Evolutionary conservation across 2,113 vertebrate genomes (phyloP), one percentile per base, ranked within the genome.

Genomic region (Mastomys natalensis): DNA sequence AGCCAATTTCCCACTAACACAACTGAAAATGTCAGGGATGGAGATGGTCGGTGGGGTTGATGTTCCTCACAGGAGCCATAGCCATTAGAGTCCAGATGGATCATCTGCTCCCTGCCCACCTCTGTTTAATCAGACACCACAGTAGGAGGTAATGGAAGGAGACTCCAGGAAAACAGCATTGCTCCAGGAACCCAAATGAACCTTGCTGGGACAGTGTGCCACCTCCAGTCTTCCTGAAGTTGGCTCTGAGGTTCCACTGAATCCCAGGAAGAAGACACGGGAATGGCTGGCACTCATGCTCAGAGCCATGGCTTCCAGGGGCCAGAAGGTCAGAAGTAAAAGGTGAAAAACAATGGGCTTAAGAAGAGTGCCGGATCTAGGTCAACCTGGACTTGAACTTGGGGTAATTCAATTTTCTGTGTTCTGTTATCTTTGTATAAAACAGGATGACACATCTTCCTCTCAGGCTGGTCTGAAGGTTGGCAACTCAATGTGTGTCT

Each of bases 241-340:
- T 88, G 29, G 51, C 43, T 90, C 37, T 15, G 24, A 88, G 45
- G 66, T 13, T 90, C 72, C 5, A 9, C 5, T 2, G 24, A 82
- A 66, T 51, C 21, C 13, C 37, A 7, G 77, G 77, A 26, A 87
- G 74, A 53, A 8, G 26, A 78, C 29, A 72, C 5, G 45, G 51
- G 48, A 29, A 10, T 10, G 13, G 22, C 22, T 0, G 0, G 5
- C 34, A 29, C 11, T 76, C 29, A 70, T 19, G 12, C 64, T 64
- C 19, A 3, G 24, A 76, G 72, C 45, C 55, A 68, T 29, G 24
- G 40, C 73, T 86, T 90, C 84, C 74, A 78, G 24, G 78, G 68
- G 84, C 91, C 60, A 58, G 37, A 45, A 90, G 97, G 96, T 98
- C 94, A 93, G 88, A 96, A 0, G 92, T 97, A 96, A 98, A 97